Evolutionary conservation across 2,113 vertebrate genomes (phyloP).

Genomic region (Equus przewalskii): DNA sequence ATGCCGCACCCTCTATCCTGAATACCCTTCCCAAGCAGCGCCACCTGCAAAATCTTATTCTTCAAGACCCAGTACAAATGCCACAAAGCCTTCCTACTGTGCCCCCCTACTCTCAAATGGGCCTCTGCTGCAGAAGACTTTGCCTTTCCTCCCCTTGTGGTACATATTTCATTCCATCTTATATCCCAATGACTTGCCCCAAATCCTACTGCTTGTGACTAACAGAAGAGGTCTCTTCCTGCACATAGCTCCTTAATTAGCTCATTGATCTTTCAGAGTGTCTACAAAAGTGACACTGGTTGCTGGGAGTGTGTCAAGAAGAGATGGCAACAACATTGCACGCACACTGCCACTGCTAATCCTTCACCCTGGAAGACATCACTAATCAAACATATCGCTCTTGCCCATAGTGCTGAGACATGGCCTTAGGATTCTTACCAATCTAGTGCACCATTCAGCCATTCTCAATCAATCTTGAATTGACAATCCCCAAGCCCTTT

Average conservation of each 20-base stretch:
- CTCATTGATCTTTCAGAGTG: not conserved
- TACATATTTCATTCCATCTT: not conserved
- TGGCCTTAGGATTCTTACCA: not conserved
- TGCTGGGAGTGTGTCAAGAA: not conserved
- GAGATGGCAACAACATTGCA: not conserved
- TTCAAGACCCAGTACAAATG: not conserved
- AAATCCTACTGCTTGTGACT: not conserved
- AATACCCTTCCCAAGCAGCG: not conserved
- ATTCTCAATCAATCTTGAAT: not conserved
- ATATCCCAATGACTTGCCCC: not conserved
- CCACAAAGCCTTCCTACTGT: not conserved
- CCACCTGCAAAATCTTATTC: not conserved
- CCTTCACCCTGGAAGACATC: not conserved
- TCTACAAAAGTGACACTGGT: not conserved
- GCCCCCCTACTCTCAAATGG: not conserved
- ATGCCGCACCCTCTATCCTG: not conserved
- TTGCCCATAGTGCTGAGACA: not conserved
- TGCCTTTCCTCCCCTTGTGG: not conserved
- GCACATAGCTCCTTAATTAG: not conserved
- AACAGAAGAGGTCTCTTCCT: not conserved
- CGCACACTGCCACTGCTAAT: not conserved
- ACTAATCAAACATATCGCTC: not conserved
- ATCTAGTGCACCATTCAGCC: not conserved
- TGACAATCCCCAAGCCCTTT: not conserved
- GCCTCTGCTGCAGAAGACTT: not conserved